Base-by-base conservation (phyloP, 2,888 invertebrate genomes). In the Drosophila koepferae region DNA sequence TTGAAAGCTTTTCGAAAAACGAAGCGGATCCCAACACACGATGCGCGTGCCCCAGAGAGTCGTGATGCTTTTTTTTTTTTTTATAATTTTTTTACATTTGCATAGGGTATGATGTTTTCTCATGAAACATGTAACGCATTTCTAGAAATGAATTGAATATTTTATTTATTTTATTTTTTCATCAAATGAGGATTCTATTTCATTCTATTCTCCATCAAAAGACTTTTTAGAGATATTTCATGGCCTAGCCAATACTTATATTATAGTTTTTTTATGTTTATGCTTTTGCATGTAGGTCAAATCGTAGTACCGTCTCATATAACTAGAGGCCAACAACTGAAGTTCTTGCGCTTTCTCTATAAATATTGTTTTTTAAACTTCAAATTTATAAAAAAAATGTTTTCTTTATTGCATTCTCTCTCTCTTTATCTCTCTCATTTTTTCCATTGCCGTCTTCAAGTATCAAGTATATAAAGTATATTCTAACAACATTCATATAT, bases 1-100 rank as follows among this genome's bases (percentile, higher is more conserved):
- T 43, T 58, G 20, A 70, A 63, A 76, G 72, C 64, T 65, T 36
- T 48, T 46, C 1, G 16, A 44, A 41, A 63, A 62, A 77, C 56
- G 63, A 61, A 38, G 14, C 36, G 20, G 53, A 40, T 8, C 5
- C 5, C 9, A 16, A 3, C 9, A 38, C 65, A 75, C 53, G 56
- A 58, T 38, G 46, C 34, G 41, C 14, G n/a, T n/a, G n/a, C 48
- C 16, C 23, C 9, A 69, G 40, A 69, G 40, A 41, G 54, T 55
- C 36, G 60, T 48, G 41, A 54, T 31, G 43, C 3, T 18, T 7
- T 8, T 14, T 59, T 36, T 7, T 16, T 12, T 7, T 14, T 60
- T 38, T 9, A n/a, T 7, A 2, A 38, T 20, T 38, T 40, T 3
- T 0, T 12, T n/a, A 31, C 14, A 10, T 8, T 31, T 41, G 16